These are phyloP conservation scores for Neodiprion fabricii DNA, from an alignment of 1,140 invertebrate genomes.

Conservation along the genomic window DNA sequence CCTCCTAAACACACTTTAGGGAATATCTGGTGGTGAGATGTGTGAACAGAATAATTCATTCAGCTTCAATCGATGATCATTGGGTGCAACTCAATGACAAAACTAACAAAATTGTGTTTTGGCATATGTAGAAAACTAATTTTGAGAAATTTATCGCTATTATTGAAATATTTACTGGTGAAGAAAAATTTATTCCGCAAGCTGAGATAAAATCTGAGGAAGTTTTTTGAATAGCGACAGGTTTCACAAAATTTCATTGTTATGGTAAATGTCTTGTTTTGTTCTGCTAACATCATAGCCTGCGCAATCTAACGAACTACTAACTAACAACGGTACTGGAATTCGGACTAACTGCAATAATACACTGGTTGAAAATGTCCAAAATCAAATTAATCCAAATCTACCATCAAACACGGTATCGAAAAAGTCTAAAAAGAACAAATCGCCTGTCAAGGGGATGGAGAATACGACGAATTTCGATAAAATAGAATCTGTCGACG, in stretches of 20 bases:
- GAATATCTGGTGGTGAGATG: conserved; percentile 51
- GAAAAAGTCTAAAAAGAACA: conserved; percentile 41
- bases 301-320: not conserved
- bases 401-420: conserved; percentile 36
- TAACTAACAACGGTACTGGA: not conserved
- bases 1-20: conserved; percentile 40
- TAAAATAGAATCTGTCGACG: conserved; percentile 18
- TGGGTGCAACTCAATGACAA: not conserved
- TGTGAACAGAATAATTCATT: not conserved
- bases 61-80: no score
- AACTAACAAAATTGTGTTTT: not conserved
- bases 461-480: conserved; percentile 19
- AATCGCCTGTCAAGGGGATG: conserved; percentile 29
- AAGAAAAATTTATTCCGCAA: no score
- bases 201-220: no score
- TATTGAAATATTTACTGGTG: no score
- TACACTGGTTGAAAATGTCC: conserved; percentile 29
- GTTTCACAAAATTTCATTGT: not conserved
- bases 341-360: conserved; percentile 32
- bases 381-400: conserved; percentile 34
- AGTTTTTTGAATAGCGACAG: not conserved
- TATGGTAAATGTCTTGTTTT: not conserved
- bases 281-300: not conserved
- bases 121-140: no score
- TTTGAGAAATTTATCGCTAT: no score